A percentile compares a stretch with the other conserved stretches of the same genome.
Evolutionary conservation across 37 sponge, comb jelly and placozoan genomes (phyloP).

Genomic region (Ephydatia muelleri): DNA sequence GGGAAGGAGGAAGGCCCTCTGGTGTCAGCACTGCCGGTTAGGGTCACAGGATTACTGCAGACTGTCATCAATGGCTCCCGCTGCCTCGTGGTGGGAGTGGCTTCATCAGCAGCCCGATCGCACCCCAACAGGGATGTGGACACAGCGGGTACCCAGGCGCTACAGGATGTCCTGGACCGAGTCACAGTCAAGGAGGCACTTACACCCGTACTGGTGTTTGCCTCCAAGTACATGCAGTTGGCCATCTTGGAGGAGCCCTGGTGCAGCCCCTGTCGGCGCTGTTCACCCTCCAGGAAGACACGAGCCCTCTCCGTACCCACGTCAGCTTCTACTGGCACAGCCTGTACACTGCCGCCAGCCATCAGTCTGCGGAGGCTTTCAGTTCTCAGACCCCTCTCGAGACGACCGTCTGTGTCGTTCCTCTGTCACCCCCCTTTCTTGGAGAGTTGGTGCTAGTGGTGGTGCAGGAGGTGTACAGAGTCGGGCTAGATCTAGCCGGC

Average conservation of each 20-base stretch:
- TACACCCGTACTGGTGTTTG: background rate
- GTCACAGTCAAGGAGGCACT: background rate
- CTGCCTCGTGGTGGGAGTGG: slow-evolving; percentile 32
- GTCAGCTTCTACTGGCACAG: slow-evolving; percentile 73
- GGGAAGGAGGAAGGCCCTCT: too few species aligned
- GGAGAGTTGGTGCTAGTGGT: slow-evolving; percentile 26
- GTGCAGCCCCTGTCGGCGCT: slow-evolving; percentile 10
- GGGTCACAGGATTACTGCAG: slow-evolving; percentile 36
- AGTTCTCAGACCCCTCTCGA: background rate
- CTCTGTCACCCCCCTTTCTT: background rate
- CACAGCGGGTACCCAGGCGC: background rate
- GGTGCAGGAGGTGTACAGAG: background rate
- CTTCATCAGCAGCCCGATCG: background rate
- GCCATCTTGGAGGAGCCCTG: background rate
- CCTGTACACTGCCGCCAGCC: slow-evolving; percentile 21
- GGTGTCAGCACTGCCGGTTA: slow-evolving; percentile 28
- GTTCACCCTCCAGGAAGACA: slow-evolving; percentile 43
- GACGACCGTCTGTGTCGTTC: slow-evolving; percentile 29
- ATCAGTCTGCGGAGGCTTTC: slow-evolving; percentile 23
- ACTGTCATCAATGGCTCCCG: slow-evolving; percentile 31
- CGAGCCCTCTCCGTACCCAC: slow-evolving; percentile 37
- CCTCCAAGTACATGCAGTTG: background rate
- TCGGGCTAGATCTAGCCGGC: slow-evolving; percentile 59
- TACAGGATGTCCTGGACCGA: background rate
- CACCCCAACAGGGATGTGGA: background rate